Evolutionary conservation across 2,888 invertebrate genomes (phyloP), one percentile per base, ranked within the genome.

Genomic region (Drosophila demipolita): DNA sequence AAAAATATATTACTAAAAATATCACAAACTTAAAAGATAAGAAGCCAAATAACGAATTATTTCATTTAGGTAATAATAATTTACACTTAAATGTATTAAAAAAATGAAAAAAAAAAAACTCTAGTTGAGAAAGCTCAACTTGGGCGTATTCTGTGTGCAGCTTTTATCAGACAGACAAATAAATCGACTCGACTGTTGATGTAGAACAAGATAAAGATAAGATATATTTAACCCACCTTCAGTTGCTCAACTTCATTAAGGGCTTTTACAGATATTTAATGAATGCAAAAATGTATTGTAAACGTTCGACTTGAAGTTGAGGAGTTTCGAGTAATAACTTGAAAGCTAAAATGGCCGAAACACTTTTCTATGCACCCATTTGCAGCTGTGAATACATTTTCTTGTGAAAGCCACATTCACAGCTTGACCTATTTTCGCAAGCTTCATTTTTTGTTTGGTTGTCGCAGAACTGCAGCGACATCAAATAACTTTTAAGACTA

Each of bases 401-500:
- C 45, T 45, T 23, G 29, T 12, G 23, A 29, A n/a, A 38, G 36
- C 45, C 38, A 53, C 29, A 48, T 29, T 17, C 42, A 45, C 42
- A 45, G 17, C 69, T 69, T 63, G 57, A 71, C 70, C 70, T 36
- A 66, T 61, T 53, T 62, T 20, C 3, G n/a, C 12, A 17, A n/a
- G 48, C 23, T 53, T 61, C 20, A 36, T 60, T 59, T 58, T 69
- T 68, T 61, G 36, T 17, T 35, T 38, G 33, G 40, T 45, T 45
- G 45, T 23, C 32, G 23, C 15, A 29, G 26, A 38, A 53, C 52
- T 64, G 73, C 35, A 12, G 23, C 33, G 15, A 50, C 8, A 52
- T 40, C 35, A 58, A 73, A 73, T 61, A 70, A 70, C 66, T 74
- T 74, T 74, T 48, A 49, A 65, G 65, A 71, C 67, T 72, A 75